Evolutionary conservation across 2,888 invertebrate species (phyloP), one percentile per base, ranked within the genome.

Genomic region (Phorcus lineatus): DNA sequence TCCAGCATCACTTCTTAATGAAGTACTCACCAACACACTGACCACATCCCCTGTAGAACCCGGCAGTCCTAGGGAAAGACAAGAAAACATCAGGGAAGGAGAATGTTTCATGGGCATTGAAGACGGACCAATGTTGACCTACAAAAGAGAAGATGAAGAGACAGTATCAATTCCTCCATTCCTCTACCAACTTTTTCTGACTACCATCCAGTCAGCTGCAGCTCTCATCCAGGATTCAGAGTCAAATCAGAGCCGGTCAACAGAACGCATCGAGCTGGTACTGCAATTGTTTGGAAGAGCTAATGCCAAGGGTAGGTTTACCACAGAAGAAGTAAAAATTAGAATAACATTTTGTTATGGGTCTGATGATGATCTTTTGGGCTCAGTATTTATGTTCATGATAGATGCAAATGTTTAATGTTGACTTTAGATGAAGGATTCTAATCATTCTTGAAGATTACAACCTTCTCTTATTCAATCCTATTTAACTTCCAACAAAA

Each of bases 201-300:
- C 81, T 3, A 87, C 90, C 81, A 74, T 90, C 11, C 90, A 89
- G 80, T 83, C 86, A 0, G 90, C 91, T 9, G 83, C 87, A 7
- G 85, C 90, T 17, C 88, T 89, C 86, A 86, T 91, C 54, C 87
- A 88, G 78, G 90, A 90, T 75, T 80, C 83, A 11, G 85, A 81
- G 17, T 75, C 77, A 16, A 78, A 82, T 19, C 78, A 77, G 0
- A 54, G 70, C 7, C 81, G 89, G 19, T 86, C 88, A 53, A 90
- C 89, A 19, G 81, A 86, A n/a, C 84, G 90, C 54, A 85, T 91
- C 31, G 81, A 85, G 6, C 79, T 88, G 6, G 82, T 88, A 22
- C 74, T 88, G 31, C 77, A 85, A n/a, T 76, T 87, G 2, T 53
- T 89, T 19, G 78, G 75, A 36, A 67, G 55, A 28, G 4, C 70